phyloP scores from a whole-genome alignment of 2,797 vertebrate genomes.

The Anableps anableps region DNA sequence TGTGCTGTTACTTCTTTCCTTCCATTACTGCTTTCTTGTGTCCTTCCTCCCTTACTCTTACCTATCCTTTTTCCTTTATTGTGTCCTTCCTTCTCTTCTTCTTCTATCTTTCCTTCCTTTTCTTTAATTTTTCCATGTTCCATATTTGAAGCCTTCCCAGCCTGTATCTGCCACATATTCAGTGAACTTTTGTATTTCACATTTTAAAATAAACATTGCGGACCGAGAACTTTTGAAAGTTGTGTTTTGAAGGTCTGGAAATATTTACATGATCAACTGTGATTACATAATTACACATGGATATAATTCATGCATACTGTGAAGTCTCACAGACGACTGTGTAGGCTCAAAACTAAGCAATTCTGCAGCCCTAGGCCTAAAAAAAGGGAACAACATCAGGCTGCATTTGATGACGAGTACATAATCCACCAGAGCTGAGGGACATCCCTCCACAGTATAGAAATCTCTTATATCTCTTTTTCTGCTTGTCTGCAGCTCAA shows the following conservation, averaged over 20 bases:
- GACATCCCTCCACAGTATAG: background rate
- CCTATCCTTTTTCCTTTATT: background rate
- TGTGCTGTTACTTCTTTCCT: background rate
- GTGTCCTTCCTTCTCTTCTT: background rate
- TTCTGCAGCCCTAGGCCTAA: background rate
- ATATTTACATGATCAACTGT: background rate
- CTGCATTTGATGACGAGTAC: background rate
- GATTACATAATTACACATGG: conserved; percentile 23
- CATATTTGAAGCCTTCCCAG: background rate
- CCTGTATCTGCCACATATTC: background rate
- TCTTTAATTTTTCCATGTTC: background rate
- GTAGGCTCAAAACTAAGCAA: conserved; percentile 5
- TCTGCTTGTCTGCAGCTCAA: conserved; percentile 81
- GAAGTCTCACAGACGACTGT: background rate
- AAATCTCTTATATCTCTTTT: conserved; percentile 1
- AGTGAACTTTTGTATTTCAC: background rate
- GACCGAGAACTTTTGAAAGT: background rate
- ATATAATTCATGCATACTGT: background rate
- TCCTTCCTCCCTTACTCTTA: background rate
- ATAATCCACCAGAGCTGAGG: background rate
- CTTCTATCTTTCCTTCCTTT: background rate
- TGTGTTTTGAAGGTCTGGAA: background rate
- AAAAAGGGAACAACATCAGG: background rate
- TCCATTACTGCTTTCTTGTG: background rate
- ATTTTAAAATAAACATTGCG: background rate